Evolutionary conservation across 2,888 invertebrate genomes (phyloP).

Genomic region (Drosophila barbarae): DNA sequence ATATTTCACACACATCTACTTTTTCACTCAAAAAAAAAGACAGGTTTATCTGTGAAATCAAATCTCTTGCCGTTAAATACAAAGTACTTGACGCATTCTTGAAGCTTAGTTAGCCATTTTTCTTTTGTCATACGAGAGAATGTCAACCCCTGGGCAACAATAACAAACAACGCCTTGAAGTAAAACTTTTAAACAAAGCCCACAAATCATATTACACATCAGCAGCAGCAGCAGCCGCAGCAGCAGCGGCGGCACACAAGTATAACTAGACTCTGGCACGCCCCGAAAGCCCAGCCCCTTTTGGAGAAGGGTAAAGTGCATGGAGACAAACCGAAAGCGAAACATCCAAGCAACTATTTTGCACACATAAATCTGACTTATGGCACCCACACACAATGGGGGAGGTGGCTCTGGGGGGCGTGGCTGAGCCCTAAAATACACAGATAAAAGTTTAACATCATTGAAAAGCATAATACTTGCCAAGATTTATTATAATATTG

Average conservation of each 20-base stretch:
- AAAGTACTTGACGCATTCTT: constrained; percentile 25
- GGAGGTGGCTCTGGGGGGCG: constrained; percentile 5
- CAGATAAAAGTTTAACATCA: not conserved
- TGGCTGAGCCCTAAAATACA: constrained; percentile 10
- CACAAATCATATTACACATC: constrained; percentile 59
- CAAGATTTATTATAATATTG: not conserved
- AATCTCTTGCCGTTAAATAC: constrained; percentile 12
- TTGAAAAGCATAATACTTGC: not conserved
- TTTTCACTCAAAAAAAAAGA: constrained; percentile 7
- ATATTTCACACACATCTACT: constrained; percentile 25
- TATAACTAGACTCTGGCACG: constrained; percentile 42
- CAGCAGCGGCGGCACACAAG: constrained; percentile 24
- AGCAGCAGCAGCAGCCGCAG: constrained; percentile 18
- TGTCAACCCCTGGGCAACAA: constrained; percentile 53
- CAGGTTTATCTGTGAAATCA: constrained; percentile 24
- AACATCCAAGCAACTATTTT: constrained; percentile 55
- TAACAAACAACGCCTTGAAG: constrained; percentile 49
- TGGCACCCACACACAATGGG: constrained; percentile 47
- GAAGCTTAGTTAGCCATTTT: constrained; percentile 41
- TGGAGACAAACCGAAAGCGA: constrained; percentile 19
- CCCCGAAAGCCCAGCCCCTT: constrained; percentile 13
- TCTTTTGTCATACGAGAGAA: constrained; percentile 45
- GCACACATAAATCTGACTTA: constrained; percentile 71
- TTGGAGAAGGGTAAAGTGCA: constrained; percentile 33
- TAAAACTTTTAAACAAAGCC: constrained; percentile 55